A percentile compares a stretch with the other conserved stretches of the same genome.
Evolutionary conservation across 2,797 vertebrate species (phyloP).

Genomic region (Crenichthys baileyi): DNA sequence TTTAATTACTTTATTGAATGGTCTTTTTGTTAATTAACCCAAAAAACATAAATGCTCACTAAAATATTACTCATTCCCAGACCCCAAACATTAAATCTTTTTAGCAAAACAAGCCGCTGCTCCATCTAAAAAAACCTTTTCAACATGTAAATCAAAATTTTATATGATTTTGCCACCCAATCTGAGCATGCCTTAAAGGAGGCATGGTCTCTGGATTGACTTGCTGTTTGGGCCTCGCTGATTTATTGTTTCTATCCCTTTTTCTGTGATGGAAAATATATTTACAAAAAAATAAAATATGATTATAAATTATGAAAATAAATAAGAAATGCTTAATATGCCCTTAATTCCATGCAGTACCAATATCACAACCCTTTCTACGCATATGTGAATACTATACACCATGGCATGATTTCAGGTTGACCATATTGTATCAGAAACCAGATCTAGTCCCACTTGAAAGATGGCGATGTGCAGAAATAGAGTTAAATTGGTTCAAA

Average conservation of each 20-base stretch:
- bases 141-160: not conserved
- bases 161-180: not conserved
- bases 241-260: not conserved
- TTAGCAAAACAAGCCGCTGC: not conserved
- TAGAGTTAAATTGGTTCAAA: slow-evolving; percentile 24
- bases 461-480: slow-evolving; percentile 18
- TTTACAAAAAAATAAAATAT: not conserved
- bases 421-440: not conserved
- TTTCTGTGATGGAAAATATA: not conserved
- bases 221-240: not conserved
- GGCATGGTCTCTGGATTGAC: not conserved
- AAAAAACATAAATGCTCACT: too few species aligned
- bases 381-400: too few species aligned
- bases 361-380: not conserved
- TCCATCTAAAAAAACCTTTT: not conserved
- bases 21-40: too few species aligned
- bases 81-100: not conserved
- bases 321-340: not conserved
- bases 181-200: too few species aligned
- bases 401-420: too few species aligned
- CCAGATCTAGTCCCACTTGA: not conserved
- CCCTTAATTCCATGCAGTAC: not conserved
- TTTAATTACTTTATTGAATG: not conserved
- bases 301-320: not conserved
- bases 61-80: not conserved